Base-by-base conservation (phyloP, 2,888 invertebrate species). In the Elaeidobius kamerunicus region DNA sequence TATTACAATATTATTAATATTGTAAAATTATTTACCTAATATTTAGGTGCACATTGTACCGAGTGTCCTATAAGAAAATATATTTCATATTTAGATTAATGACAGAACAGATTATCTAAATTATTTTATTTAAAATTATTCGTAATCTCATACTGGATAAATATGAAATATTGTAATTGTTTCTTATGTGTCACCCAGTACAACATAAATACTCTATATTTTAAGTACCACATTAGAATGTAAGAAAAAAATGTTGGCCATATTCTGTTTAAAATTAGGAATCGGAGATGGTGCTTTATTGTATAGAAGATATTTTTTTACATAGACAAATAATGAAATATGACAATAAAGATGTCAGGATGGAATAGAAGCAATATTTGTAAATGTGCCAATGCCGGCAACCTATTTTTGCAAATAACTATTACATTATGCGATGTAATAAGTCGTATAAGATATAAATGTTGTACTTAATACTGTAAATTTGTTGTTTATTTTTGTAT, bases 241-340 rank as follows among this genome's bases (percentile, higher is more conserved):
- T 30, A 35, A 20, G 23, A n/a, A n/a, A n/a, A 34, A 15, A 18
- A 35, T 45, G 45, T 34, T 20, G 45, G 45, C 45, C 45, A 45
- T 45, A 45, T 45, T 43, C 17, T 11, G 5, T 35, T 34, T 17
- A 30, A 20, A 43, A 19, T 9, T 42, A 42, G n/a, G 42, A 42
- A 42, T 32, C 19, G 19, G 27, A 30, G 7, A 14, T 42, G 30
- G 42, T 32, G 32, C 32, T 42, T 18, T 18, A 17, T 18, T 30
- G 11, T 3, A 38, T 15, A 16, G 11, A 36, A 17, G 32, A 18
- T 20, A n/a, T 9, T 38, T 19, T 18, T 12, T 9, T 11, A 30
- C 4, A 30, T 30, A 30, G 11, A 3, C 11, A 7, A 30, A 30
- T 30, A 23, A 23, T 23, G 4, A 23, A 6, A 23, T 23, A 23